A percentile compares a stretch with the other conserved stretches of the same genome.
These are phyloP conservation scores for Tethea ocularis DNA, from an alignment of 2,888 invertebrate species.

Conservation along the genomic window DNA sequence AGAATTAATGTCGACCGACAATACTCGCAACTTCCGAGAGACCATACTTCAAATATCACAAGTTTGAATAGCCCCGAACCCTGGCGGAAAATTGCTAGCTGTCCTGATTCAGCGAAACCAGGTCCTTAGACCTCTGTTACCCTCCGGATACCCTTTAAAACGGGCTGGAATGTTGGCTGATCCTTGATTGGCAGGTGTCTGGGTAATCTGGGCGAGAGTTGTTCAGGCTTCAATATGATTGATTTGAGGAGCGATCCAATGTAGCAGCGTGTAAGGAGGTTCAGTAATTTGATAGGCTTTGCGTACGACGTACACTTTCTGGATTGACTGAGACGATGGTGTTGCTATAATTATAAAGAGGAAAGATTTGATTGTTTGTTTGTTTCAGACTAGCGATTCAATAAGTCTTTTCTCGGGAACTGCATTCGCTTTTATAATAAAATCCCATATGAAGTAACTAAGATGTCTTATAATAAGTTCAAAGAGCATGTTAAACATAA, in stretches of 20 bases:
- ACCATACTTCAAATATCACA: conserved; percentile 41
- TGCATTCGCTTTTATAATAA: no score
- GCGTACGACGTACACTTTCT: background rate
- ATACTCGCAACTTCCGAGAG: conserved; percentile 29
- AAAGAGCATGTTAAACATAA: no score
- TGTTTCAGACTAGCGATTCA: no score
- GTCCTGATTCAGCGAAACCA: conserved; percentile 50
- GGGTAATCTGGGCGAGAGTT: conserved; percentile 25
- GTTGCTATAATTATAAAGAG: no score
- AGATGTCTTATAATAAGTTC: no score
- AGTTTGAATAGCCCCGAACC: conserved; percentile 41
- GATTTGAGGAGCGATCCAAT: conserved; percentile 43
- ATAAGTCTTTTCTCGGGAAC: no score
- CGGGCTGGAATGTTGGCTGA: background rate
- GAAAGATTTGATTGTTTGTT: no score
- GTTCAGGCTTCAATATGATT: conserved; percentile 47
- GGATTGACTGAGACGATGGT: conserved; percentile 2
- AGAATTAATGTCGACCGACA: conserved; percentile 25
- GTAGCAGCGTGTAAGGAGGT: conserved; percentile 22
- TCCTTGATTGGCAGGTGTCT: conserved; percentile 30
- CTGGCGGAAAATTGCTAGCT: conserved; percentile 52
- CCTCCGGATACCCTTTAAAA: conserved; percentile 3
- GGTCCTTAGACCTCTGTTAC: conserved; percentile 20
- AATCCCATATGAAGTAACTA: no score
- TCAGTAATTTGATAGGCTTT: conserved; percentile 34